Evolutionary conservation across 2,797 vertebrate species (phyloP), one percentile per base, ranked within the genome.

Genomic region (Anabacerthia variegaticeps): DNA sequence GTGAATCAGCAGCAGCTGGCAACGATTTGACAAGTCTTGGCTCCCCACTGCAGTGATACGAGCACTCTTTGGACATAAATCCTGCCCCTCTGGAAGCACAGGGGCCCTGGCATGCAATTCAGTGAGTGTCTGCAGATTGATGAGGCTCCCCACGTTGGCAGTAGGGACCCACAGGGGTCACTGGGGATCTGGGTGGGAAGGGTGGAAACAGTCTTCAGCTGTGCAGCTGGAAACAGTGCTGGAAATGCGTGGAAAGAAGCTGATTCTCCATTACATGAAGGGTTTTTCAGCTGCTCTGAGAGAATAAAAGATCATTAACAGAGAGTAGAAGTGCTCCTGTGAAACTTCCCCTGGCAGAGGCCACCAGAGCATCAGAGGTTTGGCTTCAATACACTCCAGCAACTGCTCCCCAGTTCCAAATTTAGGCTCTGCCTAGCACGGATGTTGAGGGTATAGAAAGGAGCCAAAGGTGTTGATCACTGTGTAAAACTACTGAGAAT

Each of bases 1-100:
- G 8, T 92, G 79, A 96, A 88, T 84, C 95, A 92, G 1, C 66
- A 55, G 71, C 86, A 94, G 86, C 80, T 88, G 12, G 75, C 54
- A 77, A 52, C 2, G 49, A 83, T 75, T 74, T 80, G 78, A 90
- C 15, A 71, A 74, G 61, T 10, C n/a, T 34, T 88, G 84, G 87
- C 67, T 94, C 43, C 59, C 37, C 34, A 32, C 9, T 26, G 41
- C 51, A 63, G 36, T 7, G 69, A 39, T 28, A 30, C 3, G 41
- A 86, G 44, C 52, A 62, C 12, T 51, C 27, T 79, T 77, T 68
- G 58, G 43, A 68, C 51, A 55, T 27, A 68, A 89, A 89, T 61
- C 36, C 62, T 76, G 7, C 18, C 36, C 43, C 26, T 83, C 24
- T 55, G 37, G 55, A 82, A 94, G 52, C 10, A 74, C 32, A 65